Base-by-base conservation (phyloP, 30 jellyfish, hydroid and myxozoan genomes). In the Rhopilema esculentum region DNA sequence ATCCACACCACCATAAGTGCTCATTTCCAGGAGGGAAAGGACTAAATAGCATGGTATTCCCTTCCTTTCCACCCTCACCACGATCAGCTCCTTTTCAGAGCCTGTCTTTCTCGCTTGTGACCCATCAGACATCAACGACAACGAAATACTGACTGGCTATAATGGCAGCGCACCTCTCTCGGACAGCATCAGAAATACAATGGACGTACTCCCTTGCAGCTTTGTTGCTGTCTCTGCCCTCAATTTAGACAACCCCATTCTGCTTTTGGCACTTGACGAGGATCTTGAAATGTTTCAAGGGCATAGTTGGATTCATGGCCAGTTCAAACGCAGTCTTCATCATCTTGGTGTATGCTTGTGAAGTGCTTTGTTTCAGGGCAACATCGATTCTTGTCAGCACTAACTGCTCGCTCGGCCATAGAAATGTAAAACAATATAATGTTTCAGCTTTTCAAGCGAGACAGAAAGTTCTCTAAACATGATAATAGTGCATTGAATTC, bases 61-160 rank as follows among this genome's bases (percentile, higher is more conserved):
- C 21, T 82, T 69, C 30, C 97, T 69, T 49, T 89, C 90, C 9
- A 70, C 29, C 4, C 96, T 40, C 12, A 87, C 80, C 84, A 77
- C 19, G 20, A 87, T 75, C 83, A 87, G 62, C 57, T 89, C 89
- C 49, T 77, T 87, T 24, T 87, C 92, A 18, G 85, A 8, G 52
- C 92, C 87, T 2, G 92, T 67, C 75, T 87, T 87, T 8, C 96
- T 52, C 7, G 96, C 96, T 70, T 87, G 92, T 15, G 83, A 68
- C 1, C 96, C 92, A 67, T 77, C 96, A 1, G 92, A 31, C 53
- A 87, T 63, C 7, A 87, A 1, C 27, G 87, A 67, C 79, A 87
- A n/a, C n/a, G n/a, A n/a, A n/a, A n/a, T n/a, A n/a, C n/a, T n/a
- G n/a, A n/a, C n/a, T 29, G 53, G 68, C 77, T 16, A 88, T 16